phyloP scores from a whole-genome alignment of 2,888 invertebrate genomes.

The Nycteola revayana region DNA sequence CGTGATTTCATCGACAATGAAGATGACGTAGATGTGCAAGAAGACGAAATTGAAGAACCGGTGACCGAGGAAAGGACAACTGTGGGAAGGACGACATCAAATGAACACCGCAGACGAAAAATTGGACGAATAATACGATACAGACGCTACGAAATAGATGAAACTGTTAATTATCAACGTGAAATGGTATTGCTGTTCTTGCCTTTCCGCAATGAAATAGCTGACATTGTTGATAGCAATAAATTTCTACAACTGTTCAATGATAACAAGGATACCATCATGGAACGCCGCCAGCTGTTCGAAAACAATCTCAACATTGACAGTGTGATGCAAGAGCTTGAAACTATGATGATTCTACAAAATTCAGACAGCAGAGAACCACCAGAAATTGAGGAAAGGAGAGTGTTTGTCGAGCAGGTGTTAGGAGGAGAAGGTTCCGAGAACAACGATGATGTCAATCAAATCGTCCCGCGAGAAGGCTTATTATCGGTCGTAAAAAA shows the following conservation, averaged over 20 bases:
- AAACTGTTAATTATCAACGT: slow-evolving; percentile 43
- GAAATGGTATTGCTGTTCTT: slow-evolving; percentile 48
- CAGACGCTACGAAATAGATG: slow-evolving; percentile 44
- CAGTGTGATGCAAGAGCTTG: slow-evolving; percentile 40
- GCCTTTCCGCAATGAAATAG: slow-evolving; percentile 49
- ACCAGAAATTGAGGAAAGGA: slow-evolving; percentile 25
- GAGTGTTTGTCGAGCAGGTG: slow-evolving; percentile 28
- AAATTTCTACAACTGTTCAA: slow-evolving; percentile 42
- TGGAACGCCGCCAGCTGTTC: slow-evolving; percentile 30
- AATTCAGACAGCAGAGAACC: slow-evolving; percentile 23
- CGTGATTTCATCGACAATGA: slow-evolving; percentile 40
- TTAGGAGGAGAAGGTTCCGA: slow-evolving; percentile 31
- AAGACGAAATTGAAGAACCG: slow-evolving; percentile 36
- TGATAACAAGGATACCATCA: slow-evolving; percentile 35
- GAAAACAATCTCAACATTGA: slow-evolving; percentile 33
- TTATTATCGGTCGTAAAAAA: no score
- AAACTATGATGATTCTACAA: slow-evolving; percentile 37
- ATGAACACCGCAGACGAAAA: slow-evolving; percentile 24
- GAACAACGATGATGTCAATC: no score
- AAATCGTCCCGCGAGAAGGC: no score
- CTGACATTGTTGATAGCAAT: slow-evolving; percentile 44
- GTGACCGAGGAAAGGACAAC: slow-evolving; percentile 27
- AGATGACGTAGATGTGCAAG: slow-evolving; percentile 39
- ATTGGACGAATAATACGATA: slow-evolving; percentile 43
- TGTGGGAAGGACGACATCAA: slow-evolving; percentile 25